Evolutionary conservation across 2,113 vertebrate species (phyloP).

Genomic region (Xiphias gladius): DNA sequence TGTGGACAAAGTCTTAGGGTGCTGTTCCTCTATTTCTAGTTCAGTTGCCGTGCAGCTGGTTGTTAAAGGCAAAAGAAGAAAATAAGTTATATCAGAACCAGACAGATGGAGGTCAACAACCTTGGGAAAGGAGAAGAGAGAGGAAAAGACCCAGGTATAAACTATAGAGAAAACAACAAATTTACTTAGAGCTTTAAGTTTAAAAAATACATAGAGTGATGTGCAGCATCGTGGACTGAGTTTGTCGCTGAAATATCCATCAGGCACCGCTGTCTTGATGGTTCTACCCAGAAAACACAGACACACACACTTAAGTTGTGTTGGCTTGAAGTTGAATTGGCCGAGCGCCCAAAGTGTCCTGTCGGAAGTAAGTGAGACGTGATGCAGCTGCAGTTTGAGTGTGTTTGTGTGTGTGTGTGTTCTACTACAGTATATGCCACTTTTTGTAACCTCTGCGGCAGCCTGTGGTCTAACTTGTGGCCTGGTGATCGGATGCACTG

Average conservation of each 20-base stretch:
- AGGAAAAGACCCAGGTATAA: conserved; percentile 7
- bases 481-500: conserved; percentile 50
- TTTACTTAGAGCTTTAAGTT: background rate
- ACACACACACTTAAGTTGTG: conserved; percentile 32
- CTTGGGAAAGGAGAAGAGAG: background rate
- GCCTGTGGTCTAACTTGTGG: conserved; percentile 35
- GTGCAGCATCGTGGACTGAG: background rate
- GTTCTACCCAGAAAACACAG: conserved; percentile 7
- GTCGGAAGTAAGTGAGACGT: conserved; percentile 88
- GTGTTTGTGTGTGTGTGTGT: conserved; percentile 54
- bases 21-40: background rate
- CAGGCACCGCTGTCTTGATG: conserved; percentile 8
- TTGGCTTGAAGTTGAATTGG: conserved; percentile 70
- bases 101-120: conserved; percentile 17
- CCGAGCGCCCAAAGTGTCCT: conserved; percentile 79
- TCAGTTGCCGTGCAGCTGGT: background rate
- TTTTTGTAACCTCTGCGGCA: conserved; percentile 47
- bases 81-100: background rate
- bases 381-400: conserved; percentile 84
- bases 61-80: background rate
- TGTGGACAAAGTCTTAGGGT: background rate
- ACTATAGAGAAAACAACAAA: background rate
- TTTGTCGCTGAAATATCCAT: background rate
- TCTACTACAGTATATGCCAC: conserved; percentile 35
- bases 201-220: background rate